Base-by-base conservation (phyloP, 2,888 invertebrate genomes). In the Anthophora plumipes region DNA sequence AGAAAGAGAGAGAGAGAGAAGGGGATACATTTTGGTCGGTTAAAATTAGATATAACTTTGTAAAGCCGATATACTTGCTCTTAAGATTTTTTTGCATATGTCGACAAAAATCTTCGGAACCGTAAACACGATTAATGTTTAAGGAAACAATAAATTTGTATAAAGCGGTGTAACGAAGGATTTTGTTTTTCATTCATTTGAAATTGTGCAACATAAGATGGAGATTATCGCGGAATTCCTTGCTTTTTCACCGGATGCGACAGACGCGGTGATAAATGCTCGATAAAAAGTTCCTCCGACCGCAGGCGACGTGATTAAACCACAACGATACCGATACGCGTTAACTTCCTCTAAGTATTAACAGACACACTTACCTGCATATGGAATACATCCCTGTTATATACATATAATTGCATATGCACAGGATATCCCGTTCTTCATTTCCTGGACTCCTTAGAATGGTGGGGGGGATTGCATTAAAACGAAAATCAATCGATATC, bases 101-200 rank as follows among this genome's bases (percentile, higher is more conserved):
- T 89, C 88, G 88, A 90, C 81, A 87, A 52, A 52, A 63, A 43
- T 69, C 20, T 69, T 74, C 41, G 63, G 46, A 81, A 75, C 25
- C 55, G 54, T 66, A 70, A n/a, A 85, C 88, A 89, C 90, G 87
- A 91, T 88, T 91, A 78, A 90, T 91, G 90, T 92, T 83, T 90
- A 89, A 92, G 88, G 90, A 88, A 91, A 87, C 88, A 92, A 92
- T 91, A 91, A 92, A 92, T 92, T 92, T 92, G 91, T 92, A 92
- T 91, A 92, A 92, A 92, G 92, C 91, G 90, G 90, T 91, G 90
- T 89, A 91, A 86, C 73, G 46, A 75, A 74, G 66, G 54, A 48
- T 69, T 83, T 86, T 87, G 76, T 48, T 85, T 83, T 82, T 70
- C 72, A 81, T 80, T 55, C 70, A 72, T 76, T 77, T 61, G 8